A percentile compares a stretch with the other conserved stretches of the same genome.
Conservation (phyloP, 2,797 vertebrate species). For the Sciurus vulgaris region DNA sequence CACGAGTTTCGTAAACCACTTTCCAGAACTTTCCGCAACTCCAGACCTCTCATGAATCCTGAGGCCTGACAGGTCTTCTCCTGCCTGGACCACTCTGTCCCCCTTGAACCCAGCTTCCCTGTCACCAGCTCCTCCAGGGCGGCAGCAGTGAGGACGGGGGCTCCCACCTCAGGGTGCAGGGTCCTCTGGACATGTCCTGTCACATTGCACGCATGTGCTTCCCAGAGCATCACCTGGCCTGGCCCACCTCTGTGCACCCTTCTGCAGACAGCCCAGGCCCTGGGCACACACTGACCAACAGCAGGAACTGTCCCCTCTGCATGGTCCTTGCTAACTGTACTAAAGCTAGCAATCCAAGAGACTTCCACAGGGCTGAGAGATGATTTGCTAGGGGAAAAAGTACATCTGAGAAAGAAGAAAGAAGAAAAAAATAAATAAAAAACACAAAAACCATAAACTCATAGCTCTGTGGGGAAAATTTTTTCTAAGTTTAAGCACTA, state of each 20-base stretch:
- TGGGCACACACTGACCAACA: accelerated
- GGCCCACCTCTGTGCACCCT: accelerated
- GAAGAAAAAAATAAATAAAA: background rate
- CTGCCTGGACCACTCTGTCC: background rate
- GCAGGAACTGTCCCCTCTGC: accelerated
- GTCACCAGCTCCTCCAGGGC: background rate
- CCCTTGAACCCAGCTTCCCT: background rate
- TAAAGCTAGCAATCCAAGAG: background rate
- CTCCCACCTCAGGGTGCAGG: background rate
- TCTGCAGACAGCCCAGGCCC: accelerated
- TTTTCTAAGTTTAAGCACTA: background rate
- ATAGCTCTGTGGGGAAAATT: background rate
- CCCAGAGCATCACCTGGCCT: background rate
- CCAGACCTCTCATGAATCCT: background rate
- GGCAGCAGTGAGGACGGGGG: accelerated
- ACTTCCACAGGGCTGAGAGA: background rate
- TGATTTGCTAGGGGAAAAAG: background rate
- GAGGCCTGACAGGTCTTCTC: background rate
- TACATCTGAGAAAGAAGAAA: background rate
- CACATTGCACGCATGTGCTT: accelerated
- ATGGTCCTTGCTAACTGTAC: accelerated
- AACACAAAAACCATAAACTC: background rate
- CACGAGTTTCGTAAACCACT: background rate
- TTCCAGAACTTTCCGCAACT: too few relatives aligned
- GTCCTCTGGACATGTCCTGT: background rate